Conservation (phyloP, 1,140 invertebrate genomes). For the Musca domestica region DNA sequence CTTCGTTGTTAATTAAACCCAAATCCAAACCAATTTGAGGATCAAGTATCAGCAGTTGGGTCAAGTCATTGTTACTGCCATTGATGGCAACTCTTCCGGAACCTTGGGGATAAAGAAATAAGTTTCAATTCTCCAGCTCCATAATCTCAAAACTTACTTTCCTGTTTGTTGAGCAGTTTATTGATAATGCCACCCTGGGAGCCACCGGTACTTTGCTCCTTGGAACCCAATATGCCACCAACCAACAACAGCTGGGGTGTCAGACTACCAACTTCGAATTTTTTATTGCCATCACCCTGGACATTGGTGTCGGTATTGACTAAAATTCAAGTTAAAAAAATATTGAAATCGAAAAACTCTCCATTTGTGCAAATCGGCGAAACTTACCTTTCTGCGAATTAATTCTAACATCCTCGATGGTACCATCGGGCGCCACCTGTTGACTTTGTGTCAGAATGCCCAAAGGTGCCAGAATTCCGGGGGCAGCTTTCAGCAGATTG, state of each 20-base stretch:
- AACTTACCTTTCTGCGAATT: neutral
- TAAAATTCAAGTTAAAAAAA: neutral
- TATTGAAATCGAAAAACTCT: neutral
- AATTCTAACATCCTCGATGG: neutral
- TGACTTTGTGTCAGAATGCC: neutral
- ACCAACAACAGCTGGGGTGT: neutral
- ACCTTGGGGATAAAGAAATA: neutral
- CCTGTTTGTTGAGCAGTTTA: neutral
- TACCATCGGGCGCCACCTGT: neutral
- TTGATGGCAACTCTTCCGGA: neutral
- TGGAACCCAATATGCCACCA: neutral
- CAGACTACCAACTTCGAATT: neutral
- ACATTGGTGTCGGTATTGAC: neutral
- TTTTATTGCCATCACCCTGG: neutral
- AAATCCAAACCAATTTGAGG: slow-evolving; percentile 8
- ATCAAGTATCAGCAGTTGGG: neutral
- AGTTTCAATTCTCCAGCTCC: neutral
- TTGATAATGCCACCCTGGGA: neutral
- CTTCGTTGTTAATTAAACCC: neutral
- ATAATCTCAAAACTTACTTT: neutral
- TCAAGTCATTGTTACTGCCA: neutral
- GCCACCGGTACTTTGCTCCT: neutral
- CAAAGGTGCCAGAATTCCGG: neutral
- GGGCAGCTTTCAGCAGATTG: neutral
- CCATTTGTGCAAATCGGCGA: neutral